Evolutionary conservation across 1,140 invertebrate genomes (phyloP).

Genomic region (Proales similis): DNA sequence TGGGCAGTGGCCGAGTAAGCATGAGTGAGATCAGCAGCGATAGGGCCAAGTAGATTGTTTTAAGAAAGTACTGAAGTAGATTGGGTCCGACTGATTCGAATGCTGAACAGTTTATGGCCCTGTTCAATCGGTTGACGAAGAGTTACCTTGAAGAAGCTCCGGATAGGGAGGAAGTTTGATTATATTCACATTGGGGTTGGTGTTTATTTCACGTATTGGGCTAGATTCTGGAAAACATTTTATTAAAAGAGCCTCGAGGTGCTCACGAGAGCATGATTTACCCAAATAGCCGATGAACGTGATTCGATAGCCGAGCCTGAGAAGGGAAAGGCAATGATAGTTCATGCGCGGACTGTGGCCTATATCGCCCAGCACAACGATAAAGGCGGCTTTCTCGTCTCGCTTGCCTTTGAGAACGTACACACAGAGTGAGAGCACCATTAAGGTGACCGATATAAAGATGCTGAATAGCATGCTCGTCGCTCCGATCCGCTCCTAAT

Average conservation of each 20-base stretch:
- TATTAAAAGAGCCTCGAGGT: neutral
- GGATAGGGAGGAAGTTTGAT: neutral
- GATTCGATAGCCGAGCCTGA: slow-evolving; percentile 1
- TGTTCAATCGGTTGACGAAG: too few relatives aligned
- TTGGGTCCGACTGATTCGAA: neutral
- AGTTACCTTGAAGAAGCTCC: slow-evolving; percentile 9
- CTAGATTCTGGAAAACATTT: neutral
- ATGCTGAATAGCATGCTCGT: too few relatives aligned
- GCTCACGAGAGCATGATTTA: neutral
- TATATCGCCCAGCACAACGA: slow-evolving; percentile 32
- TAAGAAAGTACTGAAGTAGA: neutral
- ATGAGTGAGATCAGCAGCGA: neutral
- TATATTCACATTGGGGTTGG: slow-evolving; percentile 1
- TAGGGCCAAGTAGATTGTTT: slow-evolving; percentile 11
- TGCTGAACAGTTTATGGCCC: too few relatives aligned
- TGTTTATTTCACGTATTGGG: neutral
- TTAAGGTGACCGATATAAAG: too few relatives aligned
- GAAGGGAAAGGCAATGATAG: slow-evolving; percentile 8
- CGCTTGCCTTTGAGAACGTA: too few relatives aligned
- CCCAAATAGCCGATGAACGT: slow-evolving; percentile 32
- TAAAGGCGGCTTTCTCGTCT: slow-evolving; percentile 12
- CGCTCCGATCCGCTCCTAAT: too few relatives aligned
- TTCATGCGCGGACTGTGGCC: slow-evolving; percentile 34
- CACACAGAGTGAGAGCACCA: too few relatives aligned
- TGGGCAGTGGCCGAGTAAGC: neutral